Evolutionary conservation across 2,797 vertebrate genomes (phyloP), one percentile per base, ranked within the genome.

Genomic region (Acomys russatus): DNA sequence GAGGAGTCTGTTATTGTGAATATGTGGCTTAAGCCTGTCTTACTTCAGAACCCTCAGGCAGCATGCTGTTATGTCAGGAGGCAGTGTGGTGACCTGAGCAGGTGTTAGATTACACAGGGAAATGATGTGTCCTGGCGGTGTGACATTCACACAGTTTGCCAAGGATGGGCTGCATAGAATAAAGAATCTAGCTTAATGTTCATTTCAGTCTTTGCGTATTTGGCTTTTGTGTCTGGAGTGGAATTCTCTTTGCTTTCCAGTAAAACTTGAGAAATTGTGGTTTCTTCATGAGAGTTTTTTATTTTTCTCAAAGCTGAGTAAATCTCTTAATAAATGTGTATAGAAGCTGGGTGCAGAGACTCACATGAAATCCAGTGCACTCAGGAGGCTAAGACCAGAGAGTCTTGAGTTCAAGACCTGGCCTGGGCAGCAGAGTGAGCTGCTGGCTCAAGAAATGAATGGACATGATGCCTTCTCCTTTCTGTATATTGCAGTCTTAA

Each of bases 101-200:
- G 66, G 25, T 68, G 2, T 91, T 84, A 76, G 35, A 89, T 89
- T 94, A 92, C 88, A 78, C 87, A 91, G 91, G 88, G 92, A 94
- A 90, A 80, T 89, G 85, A 83, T 22, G 1, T 84, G 38, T 84
- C 54, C 61, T 95, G 51, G 20, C 78, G 94, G 33, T 88, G 51
- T 95, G 73, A 79, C 94, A 88, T 87, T 70, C 17, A 44, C 66
- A 88, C 22, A 78, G 71, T 33, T 82, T 78, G 95, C 51, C 49
- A 93, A 86, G 82, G 91, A 80, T 54, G 77, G 51, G 84, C 91
- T 76, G 66, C 59, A 2, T 68, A 85, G 44, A 95, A 71, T 54
- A 76, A 35, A 91, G n/a, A 90, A 82, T 94, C 15, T 66, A 63
- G 28, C 35, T 83, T 91, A 76, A 44, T 93, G 44, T 73, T 85